Evolutionary conservation across 1,140 invertebrate species (phyloP).

Genomic region (Ganaspis sp.): DNA sequence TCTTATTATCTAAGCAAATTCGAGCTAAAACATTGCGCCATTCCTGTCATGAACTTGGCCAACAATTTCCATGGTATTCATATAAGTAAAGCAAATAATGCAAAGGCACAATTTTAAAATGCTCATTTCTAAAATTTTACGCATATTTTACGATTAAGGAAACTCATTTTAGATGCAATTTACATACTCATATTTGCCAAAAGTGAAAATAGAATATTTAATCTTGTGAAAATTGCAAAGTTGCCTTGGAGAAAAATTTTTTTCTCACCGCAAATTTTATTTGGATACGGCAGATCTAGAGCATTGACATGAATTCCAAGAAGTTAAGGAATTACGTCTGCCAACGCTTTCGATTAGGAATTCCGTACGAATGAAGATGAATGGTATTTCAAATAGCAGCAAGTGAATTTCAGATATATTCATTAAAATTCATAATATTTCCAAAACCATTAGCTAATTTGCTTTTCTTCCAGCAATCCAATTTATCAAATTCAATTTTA

Average conservation of each 20-base stretch:
- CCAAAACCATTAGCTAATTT: too few relatives aligned
- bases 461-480: too few relatives aligned
- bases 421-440: background rate
- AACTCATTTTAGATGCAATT: too few relatives aligned
- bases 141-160: too few relatives aligned
- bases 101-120: too few relatives aligned
- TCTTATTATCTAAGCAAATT: constrained; percentile 18
- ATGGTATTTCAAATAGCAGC: background rate
- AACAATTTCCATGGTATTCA: background rate
- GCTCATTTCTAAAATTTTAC: too few relatives aligned
- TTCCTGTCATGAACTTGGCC: constrained; percentile 3
- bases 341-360: background rate
- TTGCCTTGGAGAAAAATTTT: background rate
- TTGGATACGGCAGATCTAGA: background rate
- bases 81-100: too few relatives aligned
- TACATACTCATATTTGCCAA: too few relatives aligned
- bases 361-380: background rate
- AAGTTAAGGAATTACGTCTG: constrained; percentile 8
- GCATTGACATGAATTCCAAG: constrained; percentile 12
- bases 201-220: too few relatives aligned
- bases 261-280: background rate
- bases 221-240: background rate
- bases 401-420: background rate
- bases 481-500: too few relatives aligned
- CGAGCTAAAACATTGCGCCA: constrained; percentile 23